Percentiles rank a stretch among this genome's conserved stretches.
Conservation (phyloP, 1,140 invertebrate species). For the Anoplolepis gracilipes region DNA sequence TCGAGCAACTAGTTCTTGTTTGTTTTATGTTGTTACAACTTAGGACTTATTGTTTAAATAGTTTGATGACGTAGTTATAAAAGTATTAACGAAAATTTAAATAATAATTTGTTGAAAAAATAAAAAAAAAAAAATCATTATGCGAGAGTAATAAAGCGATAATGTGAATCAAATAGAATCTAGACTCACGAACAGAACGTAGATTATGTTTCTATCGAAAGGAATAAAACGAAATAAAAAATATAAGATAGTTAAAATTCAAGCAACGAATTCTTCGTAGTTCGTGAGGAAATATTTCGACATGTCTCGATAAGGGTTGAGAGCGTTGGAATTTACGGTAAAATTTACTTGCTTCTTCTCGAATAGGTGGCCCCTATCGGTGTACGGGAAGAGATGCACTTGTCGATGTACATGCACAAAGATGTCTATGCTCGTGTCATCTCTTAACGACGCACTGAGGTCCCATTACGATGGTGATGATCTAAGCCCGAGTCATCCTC, state of each 20-base stretch:
- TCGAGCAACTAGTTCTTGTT: slow-evolving; percentile 18
- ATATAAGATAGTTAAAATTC: slow-evolving; percentile 20
- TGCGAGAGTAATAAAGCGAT: background rate
- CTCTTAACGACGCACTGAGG: slow-evolving; percentile 71
- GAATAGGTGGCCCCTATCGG: background rate
- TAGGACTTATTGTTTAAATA: background rate
- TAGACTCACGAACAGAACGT: background rate
- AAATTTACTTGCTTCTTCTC: background rate
- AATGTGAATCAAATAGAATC: background rate
- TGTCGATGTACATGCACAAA: slow-evolving; percentile 35
- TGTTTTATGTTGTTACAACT: background rate
- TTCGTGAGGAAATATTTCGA: slow-evolving; percentile 10
- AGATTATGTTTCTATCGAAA: background rate
- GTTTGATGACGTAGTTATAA: background rate
- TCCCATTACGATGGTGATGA: slow-evolving; percentile 65
- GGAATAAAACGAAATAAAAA: background rate
- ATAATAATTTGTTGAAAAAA: background rate
- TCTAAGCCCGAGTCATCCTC: slow-evolving; percentile 41
- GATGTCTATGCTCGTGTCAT: slow-evolving; percentile 40
- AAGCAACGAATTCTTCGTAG: background rate
- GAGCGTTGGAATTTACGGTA: slow-evolving; percentile 34
- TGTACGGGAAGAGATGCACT: slow-evolving; percentile 28
- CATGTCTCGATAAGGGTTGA: slow-evolving; percentile 1
- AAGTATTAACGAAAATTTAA: slow-evolving; percentile 11
- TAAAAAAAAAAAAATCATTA: background rate